Percentiles rank a stretch among this genome's conserved stretches.
phyloP scores from a whole-genome alignment of 1,140 invertebrate genomes.

The Dendroctonus ponderosae region DNA sequence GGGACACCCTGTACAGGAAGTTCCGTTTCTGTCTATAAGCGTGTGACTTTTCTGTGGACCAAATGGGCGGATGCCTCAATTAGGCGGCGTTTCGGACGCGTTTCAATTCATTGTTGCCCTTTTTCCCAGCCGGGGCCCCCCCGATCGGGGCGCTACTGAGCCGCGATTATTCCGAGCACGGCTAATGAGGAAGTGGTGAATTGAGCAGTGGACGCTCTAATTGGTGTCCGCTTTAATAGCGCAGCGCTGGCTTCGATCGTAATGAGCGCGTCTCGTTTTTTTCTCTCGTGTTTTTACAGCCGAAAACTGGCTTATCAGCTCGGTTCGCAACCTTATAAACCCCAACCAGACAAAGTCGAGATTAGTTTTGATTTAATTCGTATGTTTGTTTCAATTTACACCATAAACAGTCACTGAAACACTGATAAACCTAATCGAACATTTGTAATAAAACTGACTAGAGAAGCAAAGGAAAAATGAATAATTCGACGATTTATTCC shows the following conservation, averaged over 20 bases:
- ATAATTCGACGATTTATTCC: not conserved
- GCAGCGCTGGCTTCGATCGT: not conserved
- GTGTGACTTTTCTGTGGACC: slow-evolving; percentile 29
- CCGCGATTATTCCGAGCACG: slow-evolving; percentile 34
- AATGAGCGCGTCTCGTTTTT: too few species aligned
- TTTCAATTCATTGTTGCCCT: slow-evolving; percentile 22
- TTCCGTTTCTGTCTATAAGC: slow-evolving; percentile 23
- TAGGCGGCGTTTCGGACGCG: slow-evolving; percentile 27
- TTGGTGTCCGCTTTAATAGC: slow-evolving; percentile 19
- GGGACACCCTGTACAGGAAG: not conserved
- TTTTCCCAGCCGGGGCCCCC: slow-evolving; percentile 2
- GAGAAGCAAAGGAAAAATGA: not conserved
- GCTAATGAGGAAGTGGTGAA: slow-evolving; percentile 45
- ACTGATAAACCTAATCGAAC: not conserved
- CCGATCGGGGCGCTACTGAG: not conserved
- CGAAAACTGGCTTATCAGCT: slow-evolving; percentile 2
- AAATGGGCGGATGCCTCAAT: slow-evolving; percentile 38
- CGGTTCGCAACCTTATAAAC: slow-evolving; percentile 14
- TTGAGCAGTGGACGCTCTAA: slow-evolving; percentile 38
- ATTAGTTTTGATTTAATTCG: slow-evolving; percentile 8
- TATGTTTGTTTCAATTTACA: slow-evolving; percentile 13
- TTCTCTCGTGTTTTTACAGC: too few species aligned
- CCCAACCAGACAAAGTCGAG: not conserved
- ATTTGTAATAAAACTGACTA: slow-evolving; percentile 4
- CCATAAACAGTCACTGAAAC: not conserved